Evolutionary conservation across 1,140 invertebrate species (phyloP), one percentile per base, ranked within the genome.

Genomic region (Bombus terrestris): DNA sequence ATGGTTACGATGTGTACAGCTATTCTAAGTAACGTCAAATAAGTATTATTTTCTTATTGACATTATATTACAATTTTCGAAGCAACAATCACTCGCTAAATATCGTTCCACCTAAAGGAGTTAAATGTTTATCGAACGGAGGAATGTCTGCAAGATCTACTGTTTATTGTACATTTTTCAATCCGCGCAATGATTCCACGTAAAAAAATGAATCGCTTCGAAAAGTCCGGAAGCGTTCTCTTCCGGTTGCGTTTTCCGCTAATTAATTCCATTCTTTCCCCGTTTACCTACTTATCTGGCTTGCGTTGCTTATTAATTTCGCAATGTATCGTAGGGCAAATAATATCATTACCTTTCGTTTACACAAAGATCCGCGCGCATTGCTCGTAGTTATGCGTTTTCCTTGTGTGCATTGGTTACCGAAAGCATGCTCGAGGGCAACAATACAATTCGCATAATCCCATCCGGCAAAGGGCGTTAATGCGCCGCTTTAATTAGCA

Each of bases 401-500:
- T 53, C 47, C 47, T 53, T 22, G 47, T 53, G 47, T 53, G 47
- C 47, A 53, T 53, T 53, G 43, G 39, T 66, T 75, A 59, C 41
- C 35, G 80, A 74, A 78, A 62, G 22, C 37, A 35, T 15, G 22
- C 13, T 43, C 35, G 28, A 22, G 28, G 39, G 5, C 76, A 47
- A 79, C 75, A 71, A 71, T 69, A 25, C 76, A 59, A 84, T 80
- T 64, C 85, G 66, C 81, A 66, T 90, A 90, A 90, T 89, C 79
- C 47, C 74, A 81, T 87, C 78, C 69, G 39, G 75, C 69, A 59
- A 85, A 88, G 81, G 76, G 89, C 72, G 80, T 81, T 90, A 87
- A 90, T 88, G 77, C 79, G 76, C 88, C 3, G 72, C 80, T 77
- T 90, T 90, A 90, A 90, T 90, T 87, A 90, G 83, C 72, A 62